Percentiles rank a stretch among this genome's conserved stretches.
Evolutionary conservation across 2,797 vertebrate species (phyloP).

Genomic region (Morus bassanus): DNA sequence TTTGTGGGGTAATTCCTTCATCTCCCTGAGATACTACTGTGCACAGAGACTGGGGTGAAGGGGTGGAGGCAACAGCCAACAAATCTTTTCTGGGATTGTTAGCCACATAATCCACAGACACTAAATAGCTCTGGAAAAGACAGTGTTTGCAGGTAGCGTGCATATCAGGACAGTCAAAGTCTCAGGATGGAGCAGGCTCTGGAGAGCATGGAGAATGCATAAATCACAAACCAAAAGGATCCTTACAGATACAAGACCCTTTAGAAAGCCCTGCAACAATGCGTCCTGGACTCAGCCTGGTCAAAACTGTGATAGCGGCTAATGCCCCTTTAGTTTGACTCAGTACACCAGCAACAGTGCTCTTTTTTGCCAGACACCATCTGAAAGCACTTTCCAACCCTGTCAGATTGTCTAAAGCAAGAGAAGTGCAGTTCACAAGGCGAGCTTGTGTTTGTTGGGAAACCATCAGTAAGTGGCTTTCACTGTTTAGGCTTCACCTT

Average conservation of each 20-base stretch:
- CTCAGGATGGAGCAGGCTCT: background rate
- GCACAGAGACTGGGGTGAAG: background rate
- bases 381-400: background rate
- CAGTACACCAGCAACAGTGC: background rate
- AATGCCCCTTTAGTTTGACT: background rate
- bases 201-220: background rate
- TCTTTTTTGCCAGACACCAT: background rate
- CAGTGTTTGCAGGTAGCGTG: background rate
- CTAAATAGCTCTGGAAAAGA: background rate
- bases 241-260: background rate
- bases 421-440: background rate
- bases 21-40: background rate
- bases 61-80: background rate
- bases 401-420: background rate
- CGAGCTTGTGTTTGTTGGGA: background rate
- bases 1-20: background rate
- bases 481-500: background rate
- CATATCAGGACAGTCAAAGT: background rate
- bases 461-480: background rate
- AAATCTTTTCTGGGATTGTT: background rate
- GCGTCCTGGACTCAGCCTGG: background rate
- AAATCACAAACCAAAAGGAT: background rate
- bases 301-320: background rate
- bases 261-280: background rate
- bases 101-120: background rate